Evolutionary conservation across 2,113 vertebrate species (phyloP).

Genomic region (Colinus virginianus): DNA sequence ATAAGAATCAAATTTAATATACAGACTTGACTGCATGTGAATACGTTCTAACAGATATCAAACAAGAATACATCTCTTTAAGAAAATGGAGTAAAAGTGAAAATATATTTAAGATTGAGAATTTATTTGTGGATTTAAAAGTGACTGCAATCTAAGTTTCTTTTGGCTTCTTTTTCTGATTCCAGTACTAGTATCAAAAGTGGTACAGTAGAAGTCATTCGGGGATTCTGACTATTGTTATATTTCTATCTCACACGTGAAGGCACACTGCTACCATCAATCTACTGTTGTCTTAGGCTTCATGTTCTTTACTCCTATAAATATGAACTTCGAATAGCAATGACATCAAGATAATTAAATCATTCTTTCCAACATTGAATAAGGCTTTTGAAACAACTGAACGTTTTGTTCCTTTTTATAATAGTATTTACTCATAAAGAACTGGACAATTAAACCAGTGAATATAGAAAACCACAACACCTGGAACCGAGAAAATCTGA

Average conservation of each 20-base stretch:
- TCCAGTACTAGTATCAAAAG: background rate
- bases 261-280: background rate
- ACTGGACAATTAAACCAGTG: background rate
- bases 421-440: background rate
- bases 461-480: background rate
- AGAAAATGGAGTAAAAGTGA: background rate
- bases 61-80: background rate
- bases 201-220: background rate
- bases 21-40: background rate
- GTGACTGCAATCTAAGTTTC: background rate
- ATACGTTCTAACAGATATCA: accelerated
- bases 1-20: background rate
- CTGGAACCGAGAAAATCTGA: background rate
- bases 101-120: background rate
- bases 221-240: background rate
- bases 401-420: background rate
- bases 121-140: background rate
- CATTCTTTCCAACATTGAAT: background rate
- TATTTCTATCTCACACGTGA: background rate
- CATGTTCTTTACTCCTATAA: background rate
- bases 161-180: background rate
- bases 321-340: background rate
- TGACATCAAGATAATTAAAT: background rate
- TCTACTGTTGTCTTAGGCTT: background rate
- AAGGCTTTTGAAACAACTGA: background rate